These are phyloP conservation scores for Hypothenemus hampei DNA, from an alignment of 1,140 invertebrate genomes.

Conservation along the genomic window DNA sequence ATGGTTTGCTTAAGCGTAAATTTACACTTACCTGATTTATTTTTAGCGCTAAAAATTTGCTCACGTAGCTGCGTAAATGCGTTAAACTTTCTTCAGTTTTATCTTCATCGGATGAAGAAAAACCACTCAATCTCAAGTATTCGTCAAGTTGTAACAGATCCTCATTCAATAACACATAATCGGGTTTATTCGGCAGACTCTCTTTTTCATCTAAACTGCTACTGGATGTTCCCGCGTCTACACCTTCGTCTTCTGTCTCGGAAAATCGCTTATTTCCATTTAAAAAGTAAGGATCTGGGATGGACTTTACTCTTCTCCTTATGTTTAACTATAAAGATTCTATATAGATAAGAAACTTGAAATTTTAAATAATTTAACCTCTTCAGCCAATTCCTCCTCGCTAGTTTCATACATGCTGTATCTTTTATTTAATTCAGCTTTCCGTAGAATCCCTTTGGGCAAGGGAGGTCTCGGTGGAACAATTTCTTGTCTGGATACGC, in stretches of 20 bases:
- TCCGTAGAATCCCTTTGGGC: slow-evolving; percentile 59
- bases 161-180: slow-evolving; percentile 47
- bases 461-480: slow-evolving; percentile 64
- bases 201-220: slow-evolving; percentile 45
- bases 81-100: slow-evolving; percentile 59
- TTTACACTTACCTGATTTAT: slow-evolving; percentile 49
- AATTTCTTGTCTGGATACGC: slow-evolving; percentile 57
- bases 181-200: slow-evolving; percentile 43
- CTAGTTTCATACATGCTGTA: slow-evolving; percentile 74
- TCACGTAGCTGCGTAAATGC: slow-evolving; percentile 65
- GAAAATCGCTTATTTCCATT: slow-evolving; percentile 47
- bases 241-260: slow-evolving; percentile 56
- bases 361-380: slow-evolving; percentile 5
- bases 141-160: slow-evolving; percentile 67
- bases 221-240: slow-evolving; percentile 46
- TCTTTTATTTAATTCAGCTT: slow-evolving; percentile 55
- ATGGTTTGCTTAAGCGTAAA: too few species aligned
- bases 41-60: slow-evolving; percentile 55
- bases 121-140: slow-evolving; percentile 65
- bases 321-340: slow-evolving; percentile 47
- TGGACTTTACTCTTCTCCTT: slow-evolving; percentile 61
- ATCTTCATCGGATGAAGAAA: slow-evolving; percentile 62
- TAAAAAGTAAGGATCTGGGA: slow-evolving; percentile 67
- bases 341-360: background rate
- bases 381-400: slow-evolving; percentile 47